Conservation (phyloP, 2,113 vertebrate genomes). For the Seriola aureovittata region DNA sequence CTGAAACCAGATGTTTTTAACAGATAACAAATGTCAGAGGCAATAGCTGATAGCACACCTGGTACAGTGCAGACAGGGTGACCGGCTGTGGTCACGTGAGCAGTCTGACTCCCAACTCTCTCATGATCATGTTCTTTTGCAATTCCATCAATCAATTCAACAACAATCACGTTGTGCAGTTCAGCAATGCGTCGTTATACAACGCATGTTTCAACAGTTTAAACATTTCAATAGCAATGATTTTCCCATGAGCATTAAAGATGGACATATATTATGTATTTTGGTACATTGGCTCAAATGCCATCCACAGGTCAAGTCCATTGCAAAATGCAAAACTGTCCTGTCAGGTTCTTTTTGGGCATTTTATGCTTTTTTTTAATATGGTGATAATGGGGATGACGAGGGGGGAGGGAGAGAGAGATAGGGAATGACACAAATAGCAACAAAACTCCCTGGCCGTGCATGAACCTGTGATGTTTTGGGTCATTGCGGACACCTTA, state of each 20-base stretch:
- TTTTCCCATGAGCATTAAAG: conserved; percentile 17
- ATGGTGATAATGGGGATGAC: not conserved
- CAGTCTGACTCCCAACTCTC: conserved; percentile 26
- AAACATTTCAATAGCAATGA: not conserved
- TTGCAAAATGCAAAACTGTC: not conserved
- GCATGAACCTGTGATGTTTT: not conserved
- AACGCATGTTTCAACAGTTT: conserved; percentile 47
- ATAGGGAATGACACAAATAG: too few species aligned
- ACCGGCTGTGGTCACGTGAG: conserved; percentile 59
- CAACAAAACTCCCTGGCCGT: not conserved
- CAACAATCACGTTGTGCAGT: not conserved
- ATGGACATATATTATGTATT: not conserved
- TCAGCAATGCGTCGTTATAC: conserved; percentile 11
- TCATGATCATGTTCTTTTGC: conserved; percentile 2
- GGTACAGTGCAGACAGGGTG: conserved; percentile 75
- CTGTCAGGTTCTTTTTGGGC: not conserved
- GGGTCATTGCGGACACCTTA: not conserved
- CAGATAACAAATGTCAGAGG: conserved; percentile 83
- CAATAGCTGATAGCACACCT: conserved; percentile 79
- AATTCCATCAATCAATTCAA: not conserved
- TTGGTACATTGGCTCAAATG: not conserved
- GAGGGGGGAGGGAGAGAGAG: not conserved
- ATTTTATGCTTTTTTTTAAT: not conserved
- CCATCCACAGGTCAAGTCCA: not conserved
- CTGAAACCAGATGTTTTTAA: conserved; percentile 85